phyloP scores from a whole-genome alignment of 2,888 invertebrate species.

The Acanthosepion lycidas region DNA sequence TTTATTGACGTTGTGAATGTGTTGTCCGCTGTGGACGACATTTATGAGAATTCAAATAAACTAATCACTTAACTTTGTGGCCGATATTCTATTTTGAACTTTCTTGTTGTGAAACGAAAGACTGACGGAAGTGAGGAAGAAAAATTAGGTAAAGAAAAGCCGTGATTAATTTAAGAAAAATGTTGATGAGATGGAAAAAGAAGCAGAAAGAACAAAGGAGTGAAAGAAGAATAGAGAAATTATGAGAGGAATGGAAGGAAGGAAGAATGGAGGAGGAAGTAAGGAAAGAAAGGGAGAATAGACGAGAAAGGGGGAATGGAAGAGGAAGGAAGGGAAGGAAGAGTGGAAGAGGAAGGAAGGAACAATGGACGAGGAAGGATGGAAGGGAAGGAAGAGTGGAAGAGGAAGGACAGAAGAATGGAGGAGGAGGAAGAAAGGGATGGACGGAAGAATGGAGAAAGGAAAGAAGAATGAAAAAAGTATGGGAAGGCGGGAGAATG shows the following conservation, averaged over 20 bases:
- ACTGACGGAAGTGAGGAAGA: not conserved
- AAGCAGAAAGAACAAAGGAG: not conserved
- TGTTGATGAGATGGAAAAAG: not conserved
- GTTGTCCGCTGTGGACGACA: not conserved
- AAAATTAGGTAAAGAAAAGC: not conserved
- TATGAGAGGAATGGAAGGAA: not conserved
- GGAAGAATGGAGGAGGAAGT: not conserved
- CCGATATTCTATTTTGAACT: not conserved
- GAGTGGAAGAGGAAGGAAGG: too few species aligned
- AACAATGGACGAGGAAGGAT: too few species aligned
- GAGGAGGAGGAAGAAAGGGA: too few species aligned
- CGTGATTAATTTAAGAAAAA: not conserved
- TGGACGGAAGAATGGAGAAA: too few species aligned
- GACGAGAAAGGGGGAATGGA: too few species aligned
- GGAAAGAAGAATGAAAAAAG: too few species aligned
- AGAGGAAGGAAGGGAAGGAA: too few species aligned
- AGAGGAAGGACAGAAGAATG: too few species aligned
- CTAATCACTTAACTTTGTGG: slow-evolving; percentile 33
- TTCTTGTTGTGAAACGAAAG: not conserved
- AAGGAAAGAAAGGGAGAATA: too few species aligned
- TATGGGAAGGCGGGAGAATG: too few species aligned
- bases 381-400: too few species aligned
- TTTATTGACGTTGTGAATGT: not conserved
- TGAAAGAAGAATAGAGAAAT: not conserved
- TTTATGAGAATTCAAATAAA: slow-evolving; percentile 1